Percentiles rank a stretch among this genome's conserved stretches.
phyloP scores from a whole-genome alignment of 2,888 invertebrate genomes.

The Philaethria dido region DNA sequence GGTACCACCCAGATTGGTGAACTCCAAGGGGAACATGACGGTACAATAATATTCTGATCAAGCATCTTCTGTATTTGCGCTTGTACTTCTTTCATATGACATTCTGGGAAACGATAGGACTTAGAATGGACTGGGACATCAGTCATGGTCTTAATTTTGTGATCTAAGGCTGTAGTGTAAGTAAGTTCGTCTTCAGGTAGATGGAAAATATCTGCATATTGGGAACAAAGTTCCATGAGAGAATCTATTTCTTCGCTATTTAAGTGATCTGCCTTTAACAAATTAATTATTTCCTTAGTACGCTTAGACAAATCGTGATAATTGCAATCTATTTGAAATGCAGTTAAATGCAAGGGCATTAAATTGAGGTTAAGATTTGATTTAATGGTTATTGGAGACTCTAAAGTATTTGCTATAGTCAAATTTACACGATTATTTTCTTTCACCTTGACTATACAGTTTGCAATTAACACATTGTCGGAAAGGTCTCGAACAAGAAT shows the following conservation, averaged over 20 bases:
- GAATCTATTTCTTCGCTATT: conserved; percentile 27
- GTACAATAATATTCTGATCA: conserved; percentile 45
- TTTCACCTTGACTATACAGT: conserved; percentile 31
- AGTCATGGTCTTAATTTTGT: conserved; percentile 40
- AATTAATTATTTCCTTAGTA: not conserved
- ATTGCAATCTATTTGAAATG: not conserved
- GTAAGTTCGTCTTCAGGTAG: conserved; percentile 39
- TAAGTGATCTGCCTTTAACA: conserved; percentile 25
- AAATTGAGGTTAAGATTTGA: too few relatives aligned
- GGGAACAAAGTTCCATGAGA: conserved; percentile 25
- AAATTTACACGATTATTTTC: not conserved
- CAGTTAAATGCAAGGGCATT: not conserved
- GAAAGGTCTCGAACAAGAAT: conserved; percentile 23
- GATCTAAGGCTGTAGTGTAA: conserved; percentile 34
- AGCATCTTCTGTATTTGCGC: conserved; percentile 46
- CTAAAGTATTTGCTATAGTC: too few relatives aligned
- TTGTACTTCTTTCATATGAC: too few relatives aligned
- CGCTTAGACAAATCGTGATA: not conserved
- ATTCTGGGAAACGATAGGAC: conserved; percentile 46
- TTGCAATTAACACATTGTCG: conserved; percentile 23
- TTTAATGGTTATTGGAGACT: too few relatives aligned
- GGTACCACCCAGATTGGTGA: too few relatives aligned
- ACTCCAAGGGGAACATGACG: conserved; percentile 46
- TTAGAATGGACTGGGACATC: conserved; percentile 42
- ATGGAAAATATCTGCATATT: conserved; percentile 39